A percentile compares a stretch with the other conserved stretches of the same genome.
These are phyloP conservation scores for Stenoptilia bipunctidactyla DNA, from an alignment of 2,888 invertebrate species.

Conservation along the genomic window DNA sequence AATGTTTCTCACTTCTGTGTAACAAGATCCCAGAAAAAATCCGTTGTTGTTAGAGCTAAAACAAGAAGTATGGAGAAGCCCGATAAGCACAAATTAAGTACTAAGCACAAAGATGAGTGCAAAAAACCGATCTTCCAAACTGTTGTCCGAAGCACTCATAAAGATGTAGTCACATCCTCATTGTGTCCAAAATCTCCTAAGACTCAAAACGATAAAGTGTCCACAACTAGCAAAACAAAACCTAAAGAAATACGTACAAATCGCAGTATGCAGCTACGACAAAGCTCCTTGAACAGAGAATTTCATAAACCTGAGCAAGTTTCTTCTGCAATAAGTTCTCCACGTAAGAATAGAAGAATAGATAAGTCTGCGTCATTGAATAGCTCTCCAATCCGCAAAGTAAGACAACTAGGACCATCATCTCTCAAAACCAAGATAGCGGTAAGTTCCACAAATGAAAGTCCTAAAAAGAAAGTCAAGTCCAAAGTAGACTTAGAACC, in stretches of 20 bases:
- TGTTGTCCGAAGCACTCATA: conserved; percentile 44
- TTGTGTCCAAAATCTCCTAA: conserved; percentile 18
- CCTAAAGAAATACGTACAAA: conserved; percentile 44
- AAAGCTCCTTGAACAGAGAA: conserved; percentile 54
- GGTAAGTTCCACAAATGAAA: conserved; percentile 49
- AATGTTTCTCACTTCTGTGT: conserved; percentile 34
- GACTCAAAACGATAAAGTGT: conserved; percentile 39
- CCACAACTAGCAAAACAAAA: conserved; percentile 35
- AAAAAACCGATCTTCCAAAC: conserved; percentile 62
- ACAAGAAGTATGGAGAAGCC: conserved; percentile 52
- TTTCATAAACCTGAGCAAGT: conserved; percentile 42
- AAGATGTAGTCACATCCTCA: conserved; percentile 44
- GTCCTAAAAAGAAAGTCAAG: conserved; percentile 49
- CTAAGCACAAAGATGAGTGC: conserved; percentile 34
- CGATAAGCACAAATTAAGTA: conserved; percentile 40
- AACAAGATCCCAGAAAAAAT: conserved; percentile 43
- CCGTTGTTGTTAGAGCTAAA: conserved; percentile 49
- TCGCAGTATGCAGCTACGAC: conserved; percentile 45
- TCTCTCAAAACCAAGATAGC: conserved; percentile 33
- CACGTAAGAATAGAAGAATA: conserved; percentile 54
- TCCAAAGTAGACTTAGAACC: conserved; percentile 35
- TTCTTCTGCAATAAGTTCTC: conserved; percentile 50
- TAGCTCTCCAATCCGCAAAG: conserved; percentile 61
- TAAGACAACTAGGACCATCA: conserved; percentile 48
- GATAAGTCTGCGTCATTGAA: conserved; percentile 59